Evolutionary conservation across 2,797 vertebrate genomes (phyloP), one percentile per base, ranked within the genome.

Genomic region (Gymnoscopelus microlampas): DNA sequence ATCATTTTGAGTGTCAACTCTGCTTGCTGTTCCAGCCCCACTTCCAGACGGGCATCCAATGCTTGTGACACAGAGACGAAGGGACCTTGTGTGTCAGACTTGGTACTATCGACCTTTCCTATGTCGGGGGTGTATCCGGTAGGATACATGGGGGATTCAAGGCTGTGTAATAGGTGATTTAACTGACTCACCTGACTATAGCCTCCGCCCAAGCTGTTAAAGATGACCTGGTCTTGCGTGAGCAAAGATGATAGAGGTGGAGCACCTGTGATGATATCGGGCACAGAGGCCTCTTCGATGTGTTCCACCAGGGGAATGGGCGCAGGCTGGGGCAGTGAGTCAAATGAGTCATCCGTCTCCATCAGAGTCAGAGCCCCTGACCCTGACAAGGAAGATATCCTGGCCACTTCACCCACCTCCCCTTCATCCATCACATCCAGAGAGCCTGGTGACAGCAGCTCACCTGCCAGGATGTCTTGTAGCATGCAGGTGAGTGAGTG

Each of bases 1-100:
- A 99, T 99, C 98, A 99, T 99, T 91, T 99, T 99, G 72, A 99
- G 91, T 97, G 98, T 98, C 73, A 99, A 93, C 79, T 99, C 98
- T 35, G 98, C 98, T 86, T 99, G 98, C 80, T 99, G 98, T 79
- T 99, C 98, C 79, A 99, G 93, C 60, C 98, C 98, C 84, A 99
- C 97, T 87, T 99, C 98, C 1, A 99, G 89, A 51, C 97, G 95
- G 49, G 98, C 97, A 77, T 99, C 98, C 85, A 99, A 87, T 39
- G 98, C 98, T 88, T 98, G 97, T 62, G 97, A 99, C 58, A 99
- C 96, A 0, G 98, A 99, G 4, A 99, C 94, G 0, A 96, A 97
- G 77, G 98, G 94, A 82, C 95, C 95, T 71, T 98, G 97, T 7
- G 97, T 96, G 14, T 96, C 96, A 0, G 96, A 97, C 89, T 99